These are phyloP conservation scores for Cettia cetti DNA, from an alignment of 2,113 vertebrate species.

Conservation along the genomic window DNA sequence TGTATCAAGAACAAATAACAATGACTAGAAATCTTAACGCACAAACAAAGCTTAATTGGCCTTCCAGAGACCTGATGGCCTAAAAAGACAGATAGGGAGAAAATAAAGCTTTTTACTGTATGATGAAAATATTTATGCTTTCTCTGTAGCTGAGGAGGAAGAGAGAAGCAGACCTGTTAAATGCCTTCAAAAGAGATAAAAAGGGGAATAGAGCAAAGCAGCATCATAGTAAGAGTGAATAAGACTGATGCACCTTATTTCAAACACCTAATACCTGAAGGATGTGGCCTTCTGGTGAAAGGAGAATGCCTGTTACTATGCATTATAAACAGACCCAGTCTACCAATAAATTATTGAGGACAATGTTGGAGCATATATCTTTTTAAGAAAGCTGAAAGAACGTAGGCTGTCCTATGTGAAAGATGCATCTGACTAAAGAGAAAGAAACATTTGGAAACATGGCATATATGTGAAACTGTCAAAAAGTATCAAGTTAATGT, in stretches of 20 bases:
- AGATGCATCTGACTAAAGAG: not conserved
- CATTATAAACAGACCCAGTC: not conserved
- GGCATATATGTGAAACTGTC: not conserved
- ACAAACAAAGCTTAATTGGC: conserved; percentile 21
- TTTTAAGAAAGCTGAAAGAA: not conserved
- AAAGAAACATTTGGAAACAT: not conserved
- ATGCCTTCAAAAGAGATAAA: not conserved
- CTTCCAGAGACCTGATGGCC: conserved; percentile 3
- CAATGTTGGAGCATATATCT: not conserved
- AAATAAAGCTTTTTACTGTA: not conserved
- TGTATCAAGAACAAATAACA: not conserved
- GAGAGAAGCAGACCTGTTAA: not conserved
- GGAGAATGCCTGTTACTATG: not conserved
- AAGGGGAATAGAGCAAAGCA: not conserved
- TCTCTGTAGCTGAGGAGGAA: not conserved
- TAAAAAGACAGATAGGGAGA: not conserved
- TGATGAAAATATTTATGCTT: not conserved
- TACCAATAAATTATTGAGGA: not conserved
- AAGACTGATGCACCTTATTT: not conserved
- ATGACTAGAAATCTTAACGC: not conserved
- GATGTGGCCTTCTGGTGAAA: not conserved
- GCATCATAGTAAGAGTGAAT: not conserved
- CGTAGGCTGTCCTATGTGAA: not conserved
- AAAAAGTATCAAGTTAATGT: not conserved
- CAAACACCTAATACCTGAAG: not conserved